These are phyloP conservation scores for Paelopatides confundens DNA, from an alignment of 53 echinoderm and acorn worm species.

Conservation along the genomic window DNA sequence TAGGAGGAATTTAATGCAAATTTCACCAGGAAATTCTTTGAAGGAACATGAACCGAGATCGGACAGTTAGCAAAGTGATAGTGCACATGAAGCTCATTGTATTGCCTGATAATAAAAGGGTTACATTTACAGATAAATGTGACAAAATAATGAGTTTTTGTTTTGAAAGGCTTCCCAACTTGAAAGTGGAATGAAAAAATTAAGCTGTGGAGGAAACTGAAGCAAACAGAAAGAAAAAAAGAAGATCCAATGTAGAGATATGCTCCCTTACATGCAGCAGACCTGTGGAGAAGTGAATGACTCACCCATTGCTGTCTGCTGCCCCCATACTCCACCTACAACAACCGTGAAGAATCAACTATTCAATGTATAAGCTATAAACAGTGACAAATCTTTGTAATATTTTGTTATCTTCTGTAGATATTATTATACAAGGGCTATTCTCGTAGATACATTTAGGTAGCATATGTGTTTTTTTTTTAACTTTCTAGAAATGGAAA, in stretches of 20 bases:
- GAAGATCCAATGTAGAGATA: not conserved
- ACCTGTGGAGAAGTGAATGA: not conserved
- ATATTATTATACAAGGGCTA: too few relatives aligned
- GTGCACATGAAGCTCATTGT: too few relatives aligned
- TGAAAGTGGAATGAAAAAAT: not conserved
- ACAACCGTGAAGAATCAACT: slow-evolving; percentile 17
- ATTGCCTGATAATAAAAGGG: not conserved
- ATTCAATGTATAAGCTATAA: too few relatives aligned
- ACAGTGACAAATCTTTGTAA: too few relatives aligned
- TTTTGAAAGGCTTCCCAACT: not conserved
- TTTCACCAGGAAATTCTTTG: too few relatives aligned
- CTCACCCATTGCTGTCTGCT: slow-evolving; percentile 30
- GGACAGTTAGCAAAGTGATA: too few relatives aligned
- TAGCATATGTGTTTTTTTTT: too few relatives aligned
- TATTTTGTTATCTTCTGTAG: too few relatives aligned
- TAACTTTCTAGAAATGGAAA: too few relatives aligned
- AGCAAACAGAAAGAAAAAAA: not conserved
- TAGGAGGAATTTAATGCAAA: too few relatives aligned
- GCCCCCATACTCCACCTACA: slow-evolving; percentile 35
- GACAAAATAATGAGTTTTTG: not conserved
- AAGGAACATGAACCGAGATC: too few relatives aligned
- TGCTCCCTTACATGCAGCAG: slow-evolving; percentile 5
- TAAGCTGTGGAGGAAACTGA: not conserved
- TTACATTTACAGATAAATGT: not conserved
- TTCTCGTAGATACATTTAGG: too few relatives aligned